These are phyloP conservation scores for Chloroceryle inda DNA, from an alignment of 2,797 vertebrate species.

Conservation along the genomic window DNA sequence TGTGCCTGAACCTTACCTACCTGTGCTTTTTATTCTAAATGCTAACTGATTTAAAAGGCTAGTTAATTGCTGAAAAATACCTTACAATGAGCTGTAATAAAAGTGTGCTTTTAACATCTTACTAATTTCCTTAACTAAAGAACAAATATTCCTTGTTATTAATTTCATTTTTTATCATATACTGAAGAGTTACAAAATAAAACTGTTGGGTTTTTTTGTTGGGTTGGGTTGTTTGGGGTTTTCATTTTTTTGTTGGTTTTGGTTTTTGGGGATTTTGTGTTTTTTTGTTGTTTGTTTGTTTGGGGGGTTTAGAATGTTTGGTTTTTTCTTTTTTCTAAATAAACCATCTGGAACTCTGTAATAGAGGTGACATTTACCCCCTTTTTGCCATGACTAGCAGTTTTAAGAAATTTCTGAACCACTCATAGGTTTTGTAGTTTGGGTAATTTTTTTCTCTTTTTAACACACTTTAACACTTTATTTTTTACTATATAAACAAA, in stretches of 20 bases:
- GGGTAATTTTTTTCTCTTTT: background rate
- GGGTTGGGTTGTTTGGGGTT: no score
- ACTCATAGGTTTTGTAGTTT: background rate
- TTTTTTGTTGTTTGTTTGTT: no score
- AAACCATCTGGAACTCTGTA: background rate
- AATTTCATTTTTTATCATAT: background rate
- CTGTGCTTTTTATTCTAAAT: background rate
- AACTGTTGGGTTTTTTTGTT: background rate
- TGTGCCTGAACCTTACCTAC: background rate
- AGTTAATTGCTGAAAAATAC: background rate
- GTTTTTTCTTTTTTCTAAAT: background rate
- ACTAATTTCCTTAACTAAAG: background rate
- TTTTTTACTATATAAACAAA: background rate
- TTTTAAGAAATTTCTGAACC: background rate
- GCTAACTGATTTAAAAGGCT: background rate
- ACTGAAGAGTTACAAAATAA: background rate
- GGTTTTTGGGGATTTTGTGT: no score
- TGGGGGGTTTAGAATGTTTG: no score
- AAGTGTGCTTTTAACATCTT: background rate
- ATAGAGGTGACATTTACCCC: background rate
- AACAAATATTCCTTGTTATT: background rate
- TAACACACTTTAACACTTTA: background rate
- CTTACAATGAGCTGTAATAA: background rate
- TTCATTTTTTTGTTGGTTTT: no score
- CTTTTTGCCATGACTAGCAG: background rate